Evolutionary conservation across 2,888 invertebrate species (phyloP).

Genomic region (Macrophya alboannulata): DNA sequence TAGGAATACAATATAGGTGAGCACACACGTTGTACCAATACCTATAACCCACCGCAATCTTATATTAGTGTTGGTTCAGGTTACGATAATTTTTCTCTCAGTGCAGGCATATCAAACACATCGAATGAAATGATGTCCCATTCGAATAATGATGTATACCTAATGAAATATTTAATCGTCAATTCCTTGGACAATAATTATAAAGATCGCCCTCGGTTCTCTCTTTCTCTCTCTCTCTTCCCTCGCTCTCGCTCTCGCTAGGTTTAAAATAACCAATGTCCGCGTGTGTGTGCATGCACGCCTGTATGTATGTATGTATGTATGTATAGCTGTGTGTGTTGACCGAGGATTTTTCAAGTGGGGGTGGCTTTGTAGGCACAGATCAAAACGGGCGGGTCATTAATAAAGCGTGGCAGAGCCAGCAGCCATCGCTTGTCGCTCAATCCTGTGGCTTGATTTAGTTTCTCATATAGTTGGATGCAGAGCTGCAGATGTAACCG

Average conservation of each 20-base stretch:
- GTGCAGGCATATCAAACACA: not conserved
- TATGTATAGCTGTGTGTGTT: constrained; percentile 44
- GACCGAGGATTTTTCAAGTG: constrained; percentile 40
- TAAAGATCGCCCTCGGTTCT: not conserved
- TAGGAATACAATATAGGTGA: constrained; percentile 16
- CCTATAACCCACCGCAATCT: not conserved
- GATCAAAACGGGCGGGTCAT: constrained; percentile 78
- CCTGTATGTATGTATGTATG: constrained; percentile 53
- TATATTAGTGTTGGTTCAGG: not conserved
- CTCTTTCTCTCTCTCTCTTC: not conserved
- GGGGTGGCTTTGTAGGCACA: constrained; percentile 74
- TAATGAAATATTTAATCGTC: constrained; percentile 6
- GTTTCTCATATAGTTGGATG: constrained; percentile 25
- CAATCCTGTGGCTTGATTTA: constrained; percentile 54
- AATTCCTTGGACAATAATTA: not conserved
- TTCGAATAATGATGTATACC: not conserved
- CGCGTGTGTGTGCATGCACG: not conserved
- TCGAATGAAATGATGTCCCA: not conserved
- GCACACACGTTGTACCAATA: not conserved
- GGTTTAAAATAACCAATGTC: constrained; percentile 36
- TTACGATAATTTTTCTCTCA: not conserved
- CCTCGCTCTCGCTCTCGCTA: not conserved
- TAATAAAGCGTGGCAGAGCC: constrained; percentile 77
- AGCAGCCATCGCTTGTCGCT: constrained; percentile 66
- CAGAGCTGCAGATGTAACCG: constrained; percentile 23